A percentile compares a stretch with the other conserved stretches of the same genome.
These are phyloP conservation scores for Delichon dasypus DNA, from an alignment of 2,797 vertebrate species.

Conservation along the genomic window DNA sequence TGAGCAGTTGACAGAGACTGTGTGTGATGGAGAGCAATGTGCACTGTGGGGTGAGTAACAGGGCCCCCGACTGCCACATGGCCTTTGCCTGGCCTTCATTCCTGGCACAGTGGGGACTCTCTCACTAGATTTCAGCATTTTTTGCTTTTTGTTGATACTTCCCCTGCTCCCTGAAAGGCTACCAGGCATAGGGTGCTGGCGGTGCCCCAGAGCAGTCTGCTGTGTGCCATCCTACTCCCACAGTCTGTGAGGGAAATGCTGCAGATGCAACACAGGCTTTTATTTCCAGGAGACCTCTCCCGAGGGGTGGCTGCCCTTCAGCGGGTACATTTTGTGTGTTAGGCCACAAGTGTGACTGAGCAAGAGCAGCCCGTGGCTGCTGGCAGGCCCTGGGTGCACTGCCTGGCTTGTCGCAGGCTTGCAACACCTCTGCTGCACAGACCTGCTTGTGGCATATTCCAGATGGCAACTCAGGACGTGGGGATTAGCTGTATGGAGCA, in stretches of 20 bases:
- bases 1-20: neutral
- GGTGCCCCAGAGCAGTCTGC: neutral
- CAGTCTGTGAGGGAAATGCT: neutral
- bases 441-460: neutral
- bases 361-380: neutral
- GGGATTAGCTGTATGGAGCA: slow-evolving; percentile 6
- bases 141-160: neutral
- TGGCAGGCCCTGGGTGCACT: neutral
- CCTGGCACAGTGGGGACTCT: neutral
- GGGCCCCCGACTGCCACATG: fast-evolving
- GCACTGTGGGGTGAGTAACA: neutral
- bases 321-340: neutral
- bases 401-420: neutral
- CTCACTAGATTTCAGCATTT: neutral
- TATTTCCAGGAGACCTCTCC: neutral
- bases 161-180: neutral
- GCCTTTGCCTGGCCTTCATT: neutral
- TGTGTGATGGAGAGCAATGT: neutral
- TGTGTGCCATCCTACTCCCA: neutral
- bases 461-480: slow-evolving; percentile 23
- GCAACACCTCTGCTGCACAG: slow-evolving; percentile 7
- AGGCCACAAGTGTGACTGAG: slow-evolving; percentile 20
- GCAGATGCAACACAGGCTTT: fast-evolving
- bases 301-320: neutral
- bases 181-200: fast-evolving